These are phyloP conservation scores for Microcebus tavaratra DNA, from an alignment of 2,113 vertebrate species.

Conservation along the genomic window DNA sequence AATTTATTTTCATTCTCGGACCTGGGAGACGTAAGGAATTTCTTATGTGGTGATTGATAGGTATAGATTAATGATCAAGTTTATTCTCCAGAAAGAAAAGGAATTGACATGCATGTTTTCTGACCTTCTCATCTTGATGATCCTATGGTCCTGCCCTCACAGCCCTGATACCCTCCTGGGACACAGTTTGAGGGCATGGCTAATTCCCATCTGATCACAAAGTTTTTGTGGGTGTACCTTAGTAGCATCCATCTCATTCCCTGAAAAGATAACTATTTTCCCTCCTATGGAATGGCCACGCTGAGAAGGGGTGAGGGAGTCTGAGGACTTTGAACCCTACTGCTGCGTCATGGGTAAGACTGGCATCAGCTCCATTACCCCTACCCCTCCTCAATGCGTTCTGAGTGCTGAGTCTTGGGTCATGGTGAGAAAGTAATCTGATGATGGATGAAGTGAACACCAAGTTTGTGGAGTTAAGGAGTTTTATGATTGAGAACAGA, in stretches of 20 bases:
- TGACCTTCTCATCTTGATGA: background rate
- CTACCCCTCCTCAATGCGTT: rapidly evolving
- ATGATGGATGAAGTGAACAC: background rate
- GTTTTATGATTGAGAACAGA: slow-evolving; percentile 71
- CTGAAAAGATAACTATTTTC: background rate
- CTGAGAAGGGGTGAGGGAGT: rapidly evolving
- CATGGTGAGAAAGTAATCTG: background rate
- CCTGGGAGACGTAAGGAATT: background rate
- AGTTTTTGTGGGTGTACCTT: background rate
- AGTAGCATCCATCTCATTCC: background rate
- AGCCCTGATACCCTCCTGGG: background rate
- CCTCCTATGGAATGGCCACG: rapidly evolving
- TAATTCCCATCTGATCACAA: background rate
- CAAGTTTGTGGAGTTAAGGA: slow-evolving; percentile 63
- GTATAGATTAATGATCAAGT: background rate
- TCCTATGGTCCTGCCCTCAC: background rate
- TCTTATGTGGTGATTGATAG: background rate
- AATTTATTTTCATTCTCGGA: background rate
- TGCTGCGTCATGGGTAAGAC: rapidly evolving
- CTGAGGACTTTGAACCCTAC: too few species aligned
- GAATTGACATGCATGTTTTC: background rate
- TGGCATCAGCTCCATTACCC: background rate
- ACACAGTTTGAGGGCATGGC: background rate
- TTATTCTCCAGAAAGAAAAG: background rate
- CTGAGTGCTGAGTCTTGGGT: background rate